phyloP scores from a whole-genome alignment of 2,888 invertebrate genomes.

The Caenorhabditis parvicauda region DNA sequence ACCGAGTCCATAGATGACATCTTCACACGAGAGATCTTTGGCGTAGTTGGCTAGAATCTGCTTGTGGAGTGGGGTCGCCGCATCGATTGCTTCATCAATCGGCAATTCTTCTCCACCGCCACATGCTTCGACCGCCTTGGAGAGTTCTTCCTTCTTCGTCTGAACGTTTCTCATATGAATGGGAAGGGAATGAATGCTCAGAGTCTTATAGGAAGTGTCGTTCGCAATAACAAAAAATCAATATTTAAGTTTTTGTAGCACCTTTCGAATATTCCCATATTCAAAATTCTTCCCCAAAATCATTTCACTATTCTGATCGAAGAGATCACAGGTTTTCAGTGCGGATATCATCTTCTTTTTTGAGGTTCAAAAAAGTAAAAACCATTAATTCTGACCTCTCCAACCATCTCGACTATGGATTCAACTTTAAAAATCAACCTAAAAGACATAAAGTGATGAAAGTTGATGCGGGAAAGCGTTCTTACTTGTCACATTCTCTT shows the following conservation, averaged over 20 bases:
- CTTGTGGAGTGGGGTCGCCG: conserved; percentile 39
- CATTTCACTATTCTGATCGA: not conserved
- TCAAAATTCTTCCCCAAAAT: not conserved
- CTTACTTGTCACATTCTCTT: too few species aligned
- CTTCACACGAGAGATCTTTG: conserved; percentile 95
- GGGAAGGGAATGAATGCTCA: too few species aligned
- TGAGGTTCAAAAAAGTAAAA: too few species aligned
- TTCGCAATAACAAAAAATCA: too few species aligned
- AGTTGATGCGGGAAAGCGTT: too few species aligned
- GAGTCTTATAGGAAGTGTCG: too few species aligned
- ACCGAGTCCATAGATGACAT: conserved; percentile 95
- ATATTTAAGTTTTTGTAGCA: too few species aligned
- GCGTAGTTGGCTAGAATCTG: conserved; percentile 54
- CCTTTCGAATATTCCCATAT: too few species aligned
- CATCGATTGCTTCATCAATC: conserved; percentile 68
- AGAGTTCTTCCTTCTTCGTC: conserved; percentile 83
- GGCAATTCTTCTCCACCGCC: conserved; percentile 73
- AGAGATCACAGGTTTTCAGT: not conserved
- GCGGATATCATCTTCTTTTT: too few species aligned
- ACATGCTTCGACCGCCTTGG: conserved; percentile 72
- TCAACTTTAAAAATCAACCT: not conserved
- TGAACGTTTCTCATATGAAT: too few species aligned
- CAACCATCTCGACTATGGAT: not conserved
- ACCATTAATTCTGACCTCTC: too few species aligned
- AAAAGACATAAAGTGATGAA: too few species aligned